Evolutionary conservation across 1,140 invertebrate species (phyloP), one percentile per base, ranked within the genome.

Genomic region (Cotesia typhae): DNA sequence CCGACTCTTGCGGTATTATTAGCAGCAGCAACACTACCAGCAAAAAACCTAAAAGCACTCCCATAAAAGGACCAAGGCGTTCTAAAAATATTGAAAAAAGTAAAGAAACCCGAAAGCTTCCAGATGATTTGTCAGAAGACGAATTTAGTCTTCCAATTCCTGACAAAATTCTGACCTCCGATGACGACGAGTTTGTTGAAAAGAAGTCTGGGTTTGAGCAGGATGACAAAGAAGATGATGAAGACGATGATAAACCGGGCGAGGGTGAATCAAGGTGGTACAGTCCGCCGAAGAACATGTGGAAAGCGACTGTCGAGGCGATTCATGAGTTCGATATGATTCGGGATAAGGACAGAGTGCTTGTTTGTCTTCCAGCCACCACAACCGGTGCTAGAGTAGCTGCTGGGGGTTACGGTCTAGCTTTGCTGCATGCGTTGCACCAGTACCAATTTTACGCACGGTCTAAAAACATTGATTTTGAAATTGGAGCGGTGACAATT

Each of bases 271-370:
- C 75, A 12, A 80, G 88, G 78, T 96, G 94, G 94, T 91, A 92
- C 75, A 91, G 91, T 77, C 92, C 94, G 6, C 92, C 94, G 0
- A 95, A 94, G 78, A 89, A 88, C 55, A 91, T 97, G 12, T 95
- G 95, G 91, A 94, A 94, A 78, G 91, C 92, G 36, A 90, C 92
- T 7, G 87, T 95, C 2, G 92, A 94, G 90, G 94, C 94, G 0
- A 88, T 97, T 14, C 90, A 92, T 71, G 93, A 95, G 78, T 95
- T 93, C 83, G 89, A 92, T 17, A 97, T 97, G 95, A 92, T 98
- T 14, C 88, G 90, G 72, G 89, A 94, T 80, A 94, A 92, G 2
- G 96, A 98, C 79, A 89, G 91, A 67, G 90, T 97, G 9, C 84
- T 97, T 75, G 90, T 97, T 1, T 96, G 96, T 83, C 85, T 97